Conservation (phyloP, 2,888 invertebrate genomes). For the Eristalis tenax region DNA sequence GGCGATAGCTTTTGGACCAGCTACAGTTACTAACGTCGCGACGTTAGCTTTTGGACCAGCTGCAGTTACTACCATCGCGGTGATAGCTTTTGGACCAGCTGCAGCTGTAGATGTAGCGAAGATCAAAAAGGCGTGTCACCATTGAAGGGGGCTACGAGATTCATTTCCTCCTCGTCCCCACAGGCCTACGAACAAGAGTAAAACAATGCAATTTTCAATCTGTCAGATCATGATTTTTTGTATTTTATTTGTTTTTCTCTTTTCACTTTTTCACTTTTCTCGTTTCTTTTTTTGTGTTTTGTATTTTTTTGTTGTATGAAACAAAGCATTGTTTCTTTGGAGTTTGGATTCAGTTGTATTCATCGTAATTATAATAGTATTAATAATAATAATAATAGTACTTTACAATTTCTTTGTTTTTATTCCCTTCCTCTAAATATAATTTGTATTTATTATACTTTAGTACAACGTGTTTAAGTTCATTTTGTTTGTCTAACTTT, state of each 20-base stretch:
- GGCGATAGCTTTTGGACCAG: no score
- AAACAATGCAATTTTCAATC: neutral
- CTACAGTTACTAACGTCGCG: no score
- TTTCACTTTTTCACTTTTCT: constrained; percentile 28
- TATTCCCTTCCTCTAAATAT: constrained; percentile 35
- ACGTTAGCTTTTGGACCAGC: no score
- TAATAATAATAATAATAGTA: constrained; percentile 48
- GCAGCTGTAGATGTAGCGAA: no score
- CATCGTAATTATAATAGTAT: constrained; percentile 42
- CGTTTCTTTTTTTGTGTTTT: constrained; percentile 15
- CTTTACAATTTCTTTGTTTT: constrained; percentile 54
- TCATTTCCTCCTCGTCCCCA: no score
- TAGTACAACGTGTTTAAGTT: constrained; percentile 47
- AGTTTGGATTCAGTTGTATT: constrained; percentile 63
- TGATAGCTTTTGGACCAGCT: no score
- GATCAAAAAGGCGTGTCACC: no score
- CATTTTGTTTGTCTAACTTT: constrained; percentile 47
- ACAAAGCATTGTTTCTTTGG: constrained; percentile 71
- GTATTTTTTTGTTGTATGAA: constrained; percentile 54
- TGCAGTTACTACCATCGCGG: no score
- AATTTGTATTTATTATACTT: constrained; percentile 54
- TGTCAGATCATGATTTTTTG: constrained; percentile 14
- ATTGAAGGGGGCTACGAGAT: no score
- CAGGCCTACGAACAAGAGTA: neutral
- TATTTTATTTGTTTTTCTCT: constrained; percentile 34